phyloP scores from a whole-genome alignment of 2,797 vertebrate genomes.

The Xenentodon cancila region DNA sequence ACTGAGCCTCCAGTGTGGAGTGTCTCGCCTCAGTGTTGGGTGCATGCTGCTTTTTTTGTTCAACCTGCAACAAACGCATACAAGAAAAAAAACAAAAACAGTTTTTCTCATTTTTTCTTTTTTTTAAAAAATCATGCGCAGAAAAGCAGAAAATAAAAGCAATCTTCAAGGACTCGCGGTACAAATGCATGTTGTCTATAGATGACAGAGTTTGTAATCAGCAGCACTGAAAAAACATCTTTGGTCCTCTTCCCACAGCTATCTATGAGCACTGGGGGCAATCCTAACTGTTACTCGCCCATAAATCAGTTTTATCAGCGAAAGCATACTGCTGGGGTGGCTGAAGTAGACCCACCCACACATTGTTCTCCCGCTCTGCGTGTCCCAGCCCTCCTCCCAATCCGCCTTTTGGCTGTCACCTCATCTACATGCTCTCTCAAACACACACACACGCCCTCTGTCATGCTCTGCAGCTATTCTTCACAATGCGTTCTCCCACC shows the following conservation, averaged over 20 bases:
- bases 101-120: slow-evolving; percentile 9
- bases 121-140: slow-evolving; percentile 25
- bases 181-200: background rate
- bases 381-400: slow-evolving; percentile 46
- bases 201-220: background rate
- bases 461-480: slow-evolving; percentile 54
- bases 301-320: slow-evolving; percentile 49
- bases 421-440: slow-evolving; percentile 36
- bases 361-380: slow-evolving; percentile 63
- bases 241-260: slow-evolving; percentile 31
- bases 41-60: slow-evolving; percentile 87
- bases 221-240: background rate
- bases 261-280: slow-evolving; percentile 60
- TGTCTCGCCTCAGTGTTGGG: slow-evolving; percentile 79
- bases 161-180: background rate
- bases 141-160: slow-evolving; percentile 7
- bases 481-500: slow-evolving; percentile 21
- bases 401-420: slow-evolving; percentile 51
- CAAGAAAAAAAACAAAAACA: slow-evolving; percentile 6
- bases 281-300: slow-evolving; percentile 57
- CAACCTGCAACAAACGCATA: slow-evolving; percentile 78
- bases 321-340: slow-evolving; percentile 31
- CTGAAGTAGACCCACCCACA: slow-evolving; percentile 67
- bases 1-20: slow-evolving; percentile 88
- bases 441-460: slow-evolving; percentile 13